Conservation (phyloP, 2,888 invertebrate genomes). For the Agrochola macilenta region DNA sequence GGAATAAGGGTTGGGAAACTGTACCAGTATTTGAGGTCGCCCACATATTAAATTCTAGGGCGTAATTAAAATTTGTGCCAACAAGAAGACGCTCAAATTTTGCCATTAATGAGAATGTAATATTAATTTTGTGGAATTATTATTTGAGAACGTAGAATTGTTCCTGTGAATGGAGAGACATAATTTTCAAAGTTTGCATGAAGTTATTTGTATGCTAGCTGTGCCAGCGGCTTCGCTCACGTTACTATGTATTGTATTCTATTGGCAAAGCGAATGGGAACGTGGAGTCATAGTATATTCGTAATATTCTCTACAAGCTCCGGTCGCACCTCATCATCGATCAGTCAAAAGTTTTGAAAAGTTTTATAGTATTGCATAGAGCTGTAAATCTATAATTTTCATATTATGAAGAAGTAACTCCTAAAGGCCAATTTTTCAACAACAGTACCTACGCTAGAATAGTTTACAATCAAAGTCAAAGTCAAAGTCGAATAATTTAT, state of each 20-base stretch:
- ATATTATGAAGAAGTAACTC: not conserved
- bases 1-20: conserved; percentile 45
- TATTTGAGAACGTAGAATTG: conserved; percentile 31
- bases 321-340: not conserved
- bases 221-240: not conserved
- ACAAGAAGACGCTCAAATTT: conserved; percentile 33
- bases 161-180: not conserved
- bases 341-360: not conserved
- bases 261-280: not conserved
- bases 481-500: too few relatives aligned
- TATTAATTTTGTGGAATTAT: conserved; percentile 46
- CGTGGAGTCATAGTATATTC: not conserved
- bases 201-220: not conserved
- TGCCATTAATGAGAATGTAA: conserved; percentile 38
- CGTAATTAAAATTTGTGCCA: conserved; percentile 60
- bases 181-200: conserved; percentile 23
- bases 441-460: not conserved
- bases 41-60: conserved; percentile 63
- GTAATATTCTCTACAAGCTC: not conserved
- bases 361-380: not conserved
- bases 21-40: conserved; percentile 62
- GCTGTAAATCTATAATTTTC: not conserved
- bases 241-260: not conserved
- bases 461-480: too few relatives aligned
- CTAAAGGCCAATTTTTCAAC: not conserved